Evolutionary conservation across 2,113 vertebrate species (phyloP).

Genomic region (Corythornis vintsioides): DNA sequence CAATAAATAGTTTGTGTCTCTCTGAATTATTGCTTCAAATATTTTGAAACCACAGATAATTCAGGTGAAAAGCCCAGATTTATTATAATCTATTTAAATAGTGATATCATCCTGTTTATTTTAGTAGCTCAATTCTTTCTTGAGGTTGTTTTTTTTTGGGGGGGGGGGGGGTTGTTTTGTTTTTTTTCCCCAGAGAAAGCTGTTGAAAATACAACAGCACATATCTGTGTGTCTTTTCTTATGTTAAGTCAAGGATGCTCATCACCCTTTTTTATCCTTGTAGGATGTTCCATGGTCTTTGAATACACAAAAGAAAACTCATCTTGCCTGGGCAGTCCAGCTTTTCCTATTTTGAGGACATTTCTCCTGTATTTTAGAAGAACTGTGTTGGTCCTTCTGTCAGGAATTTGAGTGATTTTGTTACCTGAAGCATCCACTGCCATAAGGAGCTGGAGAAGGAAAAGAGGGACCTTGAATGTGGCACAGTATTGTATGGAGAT

Average conservation of each 20-base stretch:
- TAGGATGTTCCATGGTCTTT: not conserved
- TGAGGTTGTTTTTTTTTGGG: not conserved
- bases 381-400: not conserved
- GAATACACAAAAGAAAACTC: not conserved
- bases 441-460: not conserved
- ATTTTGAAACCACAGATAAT: not conserved
- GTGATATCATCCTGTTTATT: not conserved
- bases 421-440: not conserved
- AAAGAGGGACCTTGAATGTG: not conserved
- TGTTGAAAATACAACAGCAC: not conserved
- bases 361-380: not conserved
- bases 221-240: not conserved
- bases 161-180: not conserved
- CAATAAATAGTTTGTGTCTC: not conserved
- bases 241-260: not conserved
- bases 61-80: rapidly evolving
- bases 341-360: not conserved
- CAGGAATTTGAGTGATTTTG: not conserved
- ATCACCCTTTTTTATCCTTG: not conserved
- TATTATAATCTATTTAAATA: not conserved
- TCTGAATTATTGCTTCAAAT: not conserved
- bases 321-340: not conserved
- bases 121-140: not conserved
- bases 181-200: not conserved
- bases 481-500: not conserved